phyloP scores from a whole-genome alignment of 2,888 invertebrate genomes.

The Parascotia fuliginaria region DNA sequence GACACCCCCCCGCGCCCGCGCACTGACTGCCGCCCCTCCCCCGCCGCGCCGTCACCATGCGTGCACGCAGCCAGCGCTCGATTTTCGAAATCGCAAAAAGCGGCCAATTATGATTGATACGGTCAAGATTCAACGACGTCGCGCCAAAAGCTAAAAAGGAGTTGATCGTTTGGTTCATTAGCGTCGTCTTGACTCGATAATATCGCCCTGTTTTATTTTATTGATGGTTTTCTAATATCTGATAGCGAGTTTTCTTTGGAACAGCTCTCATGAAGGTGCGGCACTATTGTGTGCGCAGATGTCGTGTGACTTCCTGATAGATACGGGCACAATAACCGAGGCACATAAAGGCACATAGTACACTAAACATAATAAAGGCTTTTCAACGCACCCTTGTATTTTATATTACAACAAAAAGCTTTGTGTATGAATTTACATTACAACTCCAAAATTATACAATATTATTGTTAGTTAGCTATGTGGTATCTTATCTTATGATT shows the following conservation, averaged over 20 bases:
- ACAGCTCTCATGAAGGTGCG: constrained; percentile 15
- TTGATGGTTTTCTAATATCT: constrained; percentile 30
- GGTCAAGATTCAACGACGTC: constrained; percentile 58
- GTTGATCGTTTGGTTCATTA: constrained; percentile 53
- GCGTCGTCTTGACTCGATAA: constrained; percentile 48
- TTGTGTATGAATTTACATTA: constrained; percentile 25
- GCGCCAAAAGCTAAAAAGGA: constrained; percentile 64
- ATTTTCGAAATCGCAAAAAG: constrained; percentile 71
- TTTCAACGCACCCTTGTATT: constrained; percentile 23
- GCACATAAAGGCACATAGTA: constrained; percentile 24
- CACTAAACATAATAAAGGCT: constrained; percentile 32
- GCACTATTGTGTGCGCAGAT: constrained; percentile 25
- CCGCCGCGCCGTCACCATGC: constrained; percentile 50
- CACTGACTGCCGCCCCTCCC: constrained; percentile 23
- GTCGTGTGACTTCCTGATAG: constrained; percentile 42
- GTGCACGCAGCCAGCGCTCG: constrained; percentile 66
- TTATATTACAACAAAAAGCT: constrained; percentile 7
- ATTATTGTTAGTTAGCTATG: too few relatives aligned
- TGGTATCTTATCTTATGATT: constrained; percentile 1
- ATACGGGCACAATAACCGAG: constrained; percentile 38
- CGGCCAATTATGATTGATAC: constrained; percentile 80
- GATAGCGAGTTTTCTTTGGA: constrained; percentile 24
- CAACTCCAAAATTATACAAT: constrained; percentile 10
- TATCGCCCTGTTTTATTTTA: constrained; percentile 25
- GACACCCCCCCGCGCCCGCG: constrained; percentile 68